Evolutionary conservation across 2,113 vertebrate species (phyloP).

Genomic region (Rhynchopsitta pachyrhyncha): DNA sequence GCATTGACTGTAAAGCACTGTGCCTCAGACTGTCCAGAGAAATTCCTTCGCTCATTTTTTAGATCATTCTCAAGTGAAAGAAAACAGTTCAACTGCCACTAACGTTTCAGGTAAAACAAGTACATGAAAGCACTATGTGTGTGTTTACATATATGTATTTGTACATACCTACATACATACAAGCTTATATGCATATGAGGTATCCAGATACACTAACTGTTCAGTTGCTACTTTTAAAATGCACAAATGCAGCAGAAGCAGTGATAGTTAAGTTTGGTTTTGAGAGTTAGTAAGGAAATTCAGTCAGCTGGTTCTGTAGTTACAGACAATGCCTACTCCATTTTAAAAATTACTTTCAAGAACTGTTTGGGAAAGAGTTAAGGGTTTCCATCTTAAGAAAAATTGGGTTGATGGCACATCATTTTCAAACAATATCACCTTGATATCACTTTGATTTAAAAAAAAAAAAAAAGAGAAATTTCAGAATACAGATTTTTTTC

Average conservation of each 20-base stretch:
- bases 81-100: background rate
- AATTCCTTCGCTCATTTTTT: background rate
- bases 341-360: background rate
- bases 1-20: background rate
- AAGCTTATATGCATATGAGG: background rate
- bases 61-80: background rate
- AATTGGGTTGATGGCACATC: background rate
- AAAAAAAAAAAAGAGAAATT: background rate
- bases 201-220: background rate
- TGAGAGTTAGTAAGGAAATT: background rate
- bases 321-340: background rate
- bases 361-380: background rate
- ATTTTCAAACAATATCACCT: background rate
- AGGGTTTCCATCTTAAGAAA: background rate
- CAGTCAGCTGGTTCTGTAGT: background rate
- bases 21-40: background rate
- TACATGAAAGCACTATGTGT: background rate
- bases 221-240: background rate
- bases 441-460: background rate
- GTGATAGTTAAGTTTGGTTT: background rate
- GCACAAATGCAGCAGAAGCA: background rate
- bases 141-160: background rate
- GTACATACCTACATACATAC: background rate
- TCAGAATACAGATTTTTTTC: background rate
- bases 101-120: background rate